phyloP scores from a whole-genome alignment of 92 coral and sea anemone genomes.

The Epizoanthus rinbou region DNA sequence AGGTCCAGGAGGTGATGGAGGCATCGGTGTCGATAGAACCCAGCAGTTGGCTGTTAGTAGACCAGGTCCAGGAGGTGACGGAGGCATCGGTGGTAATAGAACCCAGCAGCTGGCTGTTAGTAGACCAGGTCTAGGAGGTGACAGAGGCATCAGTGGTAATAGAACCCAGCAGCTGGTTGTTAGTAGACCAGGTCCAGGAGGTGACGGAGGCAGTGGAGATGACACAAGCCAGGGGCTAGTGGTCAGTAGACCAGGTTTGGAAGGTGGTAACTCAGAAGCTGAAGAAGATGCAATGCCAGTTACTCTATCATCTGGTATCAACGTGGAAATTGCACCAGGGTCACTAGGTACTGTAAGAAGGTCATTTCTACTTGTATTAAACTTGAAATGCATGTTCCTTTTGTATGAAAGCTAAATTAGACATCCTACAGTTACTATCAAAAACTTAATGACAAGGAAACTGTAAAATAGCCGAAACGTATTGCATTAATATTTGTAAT shows the following conservation, averaged over 20 bases:
- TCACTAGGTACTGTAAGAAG: slow-evolving; percentile 44
- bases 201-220: slow-evolving; percentile 59
- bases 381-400: too few species aligned
- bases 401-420: too few species aligned
- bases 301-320: slow-evolving; percentile 40
- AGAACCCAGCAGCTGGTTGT: neutral
- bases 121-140: slow-evolving; percentile 39
- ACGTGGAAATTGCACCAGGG: slow-evolving; percentile 42
- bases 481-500: too few species aligned
- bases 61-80: slow-evolving; percentile 56
- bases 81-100: too few species aligned
- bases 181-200: slow-evolving; percentile 38
- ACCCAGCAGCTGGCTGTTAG: too few species aligned
- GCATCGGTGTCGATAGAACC: slow-evolving; percentile 47
- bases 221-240: slow-evolving; percentile 27
- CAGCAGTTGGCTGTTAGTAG: slow-evolving; percentile 43
- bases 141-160: slow-evolving; percentile 60
- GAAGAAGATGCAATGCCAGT: slow-evolving; percentile 58
- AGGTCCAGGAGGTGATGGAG: slow-evolving; percentile 62
- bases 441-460: too few species aligned
- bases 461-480: too few species aligned
- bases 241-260: slow-evolving; percentile 80
- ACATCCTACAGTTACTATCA: too few species aligned
- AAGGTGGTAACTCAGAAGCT: slow-evolving; percentile 88
- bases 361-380: too few species aligned